Evolutionary conservation across 2,113 vertebrate genomes (phyloP).

Genomic region (Rhabdornis inornatus): DNA sequence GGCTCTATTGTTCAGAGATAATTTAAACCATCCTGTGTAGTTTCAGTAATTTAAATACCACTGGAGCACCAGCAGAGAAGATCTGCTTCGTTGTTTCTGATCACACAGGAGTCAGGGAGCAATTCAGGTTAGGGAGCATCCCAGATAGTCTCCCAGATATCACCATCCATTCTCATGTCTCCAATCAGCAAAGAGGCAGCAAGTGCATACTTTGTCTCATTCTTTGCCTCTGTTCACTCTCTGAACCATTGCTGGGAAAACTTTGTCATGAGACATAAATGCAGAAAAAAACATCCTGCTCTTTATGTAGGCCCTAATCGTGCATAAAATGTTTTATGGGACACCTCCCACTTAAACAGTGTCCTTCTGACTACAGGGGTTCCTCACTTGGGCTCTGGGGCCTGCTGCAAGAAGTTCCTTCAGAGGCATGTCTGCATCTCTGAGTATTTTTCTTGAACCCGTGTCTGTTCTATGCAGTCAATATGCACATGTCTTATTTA

Average conservation of each 20-base stretch:
- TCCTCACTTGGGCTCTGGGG: neutral
- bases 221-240: neutral
- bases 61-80: neutral
- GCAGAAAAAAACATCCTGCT: neutral
- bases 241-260: neutral
- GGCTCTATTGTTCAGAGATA: conserved; percentile 36
- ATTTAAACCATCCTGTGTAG: conserved; percentile 46
- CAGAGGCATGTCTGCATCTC: neutral
- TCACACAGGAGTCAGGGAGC: neutral
- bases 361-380: neutral
- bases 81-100: neutral
- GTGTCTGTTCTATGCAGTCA: neutral
- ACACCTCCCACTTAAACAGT: neutral
- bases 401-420: neutral
- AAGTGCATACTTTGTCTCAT: neutral
- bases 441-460: neutral
- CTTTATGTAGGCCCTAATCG: neutral
- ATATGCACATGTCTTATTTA: neutral
- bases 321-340: neutral
- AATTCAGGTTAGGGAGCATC: neutral
- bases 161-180: neutral
- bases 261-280: neutral
- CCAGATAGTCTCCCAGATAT: conserved; percentile 4
- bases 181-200: neutral
- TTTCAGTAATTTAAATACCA: conserved; percentile 9